A percentile compares a stretch with the other conserved stretches of the same genome.
Conservation (phyloP, 2,113 vertebrate species). For the Microtus pennsylvanicus region DNA sequence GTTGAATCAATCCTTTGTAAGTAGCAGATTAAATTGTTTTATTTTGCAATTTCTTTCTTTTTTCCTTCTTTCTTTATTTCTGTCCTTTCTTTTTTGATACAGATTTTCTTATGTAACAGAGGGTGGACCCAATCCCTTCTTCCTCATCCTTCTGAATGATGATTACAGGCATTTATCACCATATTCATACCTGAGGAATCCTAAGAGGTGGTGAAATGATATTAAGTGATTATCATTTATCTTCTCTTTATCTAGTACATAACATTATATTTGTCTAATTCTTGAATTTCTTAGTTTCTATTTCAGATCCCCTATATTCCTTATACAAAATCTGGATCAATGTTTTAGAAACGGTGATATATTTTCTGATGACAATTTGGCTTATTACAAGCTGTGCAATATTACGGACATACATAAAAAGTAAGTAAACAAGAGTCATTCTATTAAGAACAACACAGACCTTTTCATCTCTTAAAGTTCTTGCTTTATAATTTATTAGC, state of each 20-base stretch:
- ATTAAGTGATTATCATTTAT: background rate
- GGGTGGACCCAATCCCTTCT: background rate
- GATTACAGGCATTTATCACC: background rate
- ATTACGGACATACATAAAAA: fast-evolving
- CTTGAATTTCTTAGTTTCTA: background rate
- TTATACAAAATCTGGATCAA: background rate
- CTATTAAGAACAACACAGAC: background rate
- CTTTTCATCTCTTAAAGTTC: background rate
- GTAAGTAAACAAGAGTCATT: background rate
- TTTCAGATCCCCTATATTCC: conserved; percentile 35
- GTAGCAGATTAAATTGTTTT: background rate
- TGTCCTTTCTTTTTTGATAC: background rate
- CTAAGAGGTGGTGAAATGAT: background rate
- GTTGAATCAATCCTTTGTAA: background rate
- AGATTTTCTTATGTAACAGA: background rate
- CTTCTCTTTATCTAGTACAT: background rate
- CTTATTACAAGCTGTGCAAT: fast-evolving
- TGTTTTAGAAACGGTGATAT: fast-evolving
- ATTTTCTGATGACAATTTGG: fast-evolving
- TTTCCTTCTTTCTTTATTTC: background rate
- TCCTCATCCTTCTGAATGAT: background rate
- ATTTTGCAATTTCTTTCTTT: background rate
- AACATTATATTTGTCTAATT: background rate
- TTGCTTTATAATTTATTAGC: background rate
- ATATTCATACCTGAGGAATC: background rate